Evolutionary conservation across 1,140 invertebrate species (phyloP).

Genomic region (Tetramorium alpestre): DNA sequence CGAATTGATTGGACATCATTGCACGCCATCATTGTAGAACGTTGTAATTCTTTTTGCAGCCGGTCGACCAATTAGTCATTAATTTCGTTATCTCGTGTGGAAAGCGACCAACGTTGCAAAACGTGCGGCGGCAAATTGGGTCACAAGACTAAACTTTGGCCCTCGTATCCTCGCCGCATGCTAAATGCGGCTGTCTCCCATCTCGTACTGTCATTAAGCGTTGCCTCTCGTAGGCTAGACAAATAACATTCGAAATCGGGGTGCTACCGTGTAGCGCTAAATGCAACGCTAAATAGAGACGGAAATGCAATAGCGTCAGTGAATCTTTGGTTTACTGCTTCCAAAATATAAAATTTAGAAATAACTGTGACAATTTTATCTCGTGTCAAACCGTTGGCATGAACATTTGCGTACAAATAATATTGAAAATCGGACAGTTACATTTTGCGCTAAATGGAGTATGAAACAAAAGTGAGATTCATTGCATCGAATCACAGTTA

Average conservation of each 20-base stretch:
- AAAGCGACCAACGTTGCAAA: constrained; percentile 28
- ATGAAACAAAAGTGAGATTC: background rate
- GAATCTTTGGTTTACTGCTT: background rate
- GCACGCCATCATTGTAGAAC: background rate
- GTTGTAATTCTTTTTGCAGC: background rate
- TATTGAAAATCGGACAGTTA: background rate
- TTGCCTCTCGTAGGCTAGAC: background rate
- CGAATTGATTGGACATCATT: background rate
- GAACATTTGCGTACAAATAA: background rate
- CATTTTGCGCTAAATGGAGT: background rate
- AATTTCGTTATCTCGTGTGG: constrained; percentile 15
- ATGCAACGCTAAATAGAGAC: background rate
- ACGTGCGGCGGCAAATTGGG: constrained; percentile 22
- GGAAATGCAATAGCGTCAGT: background rate
- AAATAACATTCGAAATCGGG: constrained; percentile 42
- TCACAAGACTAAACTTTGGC: constrained; percentile 44
- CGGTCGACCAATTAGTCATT: constrained; percentile 22
- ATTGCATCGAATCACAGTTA: background rate
- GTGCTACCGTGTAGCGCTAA: background rate
- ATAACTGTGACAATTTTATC: background rate
- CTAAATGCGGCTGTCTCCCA: constrained; percentile 22
- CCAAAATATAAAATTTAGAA: background rate
- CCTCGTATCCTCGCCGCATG: constrained; percentile 30
- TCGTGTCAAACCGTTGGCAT: background rate
- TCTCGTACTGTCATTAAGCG: constrained; percentile 23